Evolutionary conservation across 2,797 vertebrate genomes (phyloP).

Genomic region (Buphagus erythrorhynchus): DNA sequence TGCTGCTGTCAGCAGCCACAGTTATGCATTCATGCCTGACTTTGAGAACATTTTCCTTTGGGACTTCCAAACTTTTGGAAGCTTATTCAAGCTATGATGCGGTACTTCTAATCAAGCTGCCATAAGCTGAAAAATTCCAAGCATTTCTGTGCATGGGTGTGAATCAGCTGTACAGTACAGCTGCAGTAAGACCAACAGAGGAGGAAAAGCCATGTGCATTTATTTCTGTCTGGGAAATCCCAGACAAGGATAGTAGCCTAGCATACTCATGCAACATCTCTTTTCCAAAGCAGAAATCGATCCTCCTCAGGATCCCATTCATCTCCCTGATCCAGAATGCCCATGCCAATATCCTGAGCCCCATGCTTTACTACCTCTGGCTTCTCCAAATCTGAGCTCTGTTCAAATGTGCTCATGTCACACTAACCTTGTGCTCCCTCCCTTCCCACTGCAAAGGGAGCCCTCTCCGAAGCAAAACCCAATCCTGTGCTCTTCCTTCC

Average conservation of each 20-base stretch:
- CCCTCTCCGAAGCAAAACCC: neutral
- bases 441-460: neutral
- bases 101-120: neutral
- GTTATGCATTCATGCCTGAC: accelerated
- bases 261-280: neutral
- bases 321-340: neutral
- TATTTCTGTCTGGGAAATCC: neutral
- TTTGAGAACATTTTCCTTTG: neutral
- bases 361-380: neutral
- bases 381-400: neutral
- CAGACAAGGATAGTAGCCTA: neutral
- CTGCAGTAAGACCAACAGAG: neutral
- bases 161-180: neutral
- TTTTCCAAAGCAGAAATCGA: neutral
- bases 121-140: neutral
- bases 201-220: neutral
- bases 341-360: neutral
- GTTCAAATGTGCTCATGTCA: accelerated
- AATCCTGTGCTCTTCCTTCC: accelerated
- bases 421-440: neutral
- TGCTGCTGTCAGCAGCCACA: neutral
- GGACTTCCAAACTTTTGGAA: neutral
- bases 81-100: neutral
- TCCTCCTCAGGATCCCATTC: neutral
- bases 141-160: neutral